phyloP scores from a whole-genome alignment of 2,888 invertebrate genomes.

The Tinea trinotella region DNA sequence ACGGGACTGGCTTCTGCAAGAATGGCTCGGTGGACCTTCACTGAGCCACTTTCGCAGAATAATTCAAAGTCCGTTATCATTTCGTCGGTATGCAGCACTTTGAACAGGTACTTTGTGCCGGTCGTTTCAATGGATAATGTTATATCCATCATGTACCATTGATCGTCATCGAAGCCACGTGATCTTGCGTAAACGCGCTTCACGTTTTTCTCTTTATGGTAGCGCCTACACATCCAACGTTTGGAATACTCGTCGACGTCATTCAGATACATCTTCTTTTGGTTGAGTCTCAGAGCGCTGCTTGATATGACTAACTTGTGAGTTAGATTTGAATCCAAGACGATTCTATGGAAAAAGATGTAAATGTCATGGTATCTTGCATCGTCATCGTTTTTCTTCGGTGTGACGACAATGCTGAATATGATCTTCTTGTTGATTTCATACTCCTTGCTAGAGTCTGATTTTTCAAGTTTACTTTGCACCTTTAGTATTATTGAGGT shows the following conservation, averaged over 20 bases:
- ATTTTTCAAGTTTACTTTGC: background rate
- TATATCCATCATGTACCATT: background rate
- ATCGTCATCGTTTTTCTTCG: conserved; percentile 1
- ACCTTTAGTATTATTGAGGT: background rate
- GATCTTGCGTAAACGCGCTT: background rate
- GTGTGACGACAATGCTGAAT: background rate
- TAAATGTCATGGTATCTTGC: background rate
- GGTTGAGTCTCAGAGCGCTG: background rate
- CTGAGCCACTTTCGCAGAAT: conserved; percentile 1
- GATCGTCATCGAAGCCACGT: background rate
- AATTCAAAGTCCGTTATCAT: conserved; percentile 8
- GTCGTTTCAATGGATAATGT: conserved; percentile 2
- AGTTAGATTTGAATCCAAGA: background rate
- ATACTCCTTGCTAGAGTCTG: conserved; percentile 3
- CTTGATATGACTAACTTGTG: background rate
- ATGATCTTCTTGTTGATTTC: conserved; percentile 1
- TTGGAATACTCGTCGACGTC: background rate
- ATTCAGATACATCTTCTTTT: conserved; percentile 2
- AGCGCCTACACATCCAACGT: background rate
- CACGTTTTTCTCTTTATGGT: background rate
- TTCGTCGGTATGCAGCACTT: background rate
- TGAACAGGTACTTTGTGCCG: background rate
- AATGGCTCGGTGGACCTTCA: background rate
- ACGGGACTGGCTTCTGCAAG: conserved; percentile 9
- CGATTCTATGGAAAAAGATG: conserved; percentile 5